Conservation (phyloP, 2,113 vertebrate genomes). For the Amphiprion percula region DNA sequence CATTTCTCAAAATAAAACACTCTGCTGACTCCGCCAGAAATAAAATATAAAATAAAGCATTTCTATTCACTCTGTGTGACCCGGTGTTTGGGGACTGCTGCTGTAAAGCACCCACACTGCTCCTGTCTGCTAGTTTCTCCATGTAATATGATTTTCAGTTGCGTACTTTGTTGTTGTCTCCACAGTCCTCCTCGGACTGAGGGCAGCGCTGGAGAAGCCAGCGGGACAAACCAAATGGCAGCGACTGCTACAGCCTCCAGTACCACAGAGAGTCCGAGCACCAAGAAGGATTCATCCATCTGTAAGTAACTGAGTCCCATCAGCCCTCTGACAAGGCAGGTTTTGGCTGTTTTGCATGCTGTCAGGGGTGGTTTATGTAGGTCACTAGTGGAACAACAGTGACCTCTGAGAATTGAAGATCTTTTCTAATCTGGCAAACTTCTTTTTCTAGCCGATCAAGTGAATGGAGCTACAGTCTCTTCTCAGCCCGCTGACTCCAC, state of each 20-base stretch:
- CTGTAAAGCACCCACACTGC: neutral
- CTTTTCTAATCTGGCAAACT: neutral
- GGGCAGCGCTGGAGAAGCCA: slow-evolving; percentile 48
- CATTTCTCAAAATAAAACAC: too few species aligned
- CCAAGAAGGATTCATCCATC: slow-evolving; percentile 51
- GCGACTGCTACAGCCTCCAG: slow-evolving; percentile 49
- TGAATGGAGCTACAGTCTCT: slow-evolving; percentile 61
- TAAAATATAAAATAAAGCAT: neutral
- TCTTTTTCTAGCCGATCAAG: slow-evolving; percentile 55
- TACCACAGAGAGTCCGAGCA: slow-evolving; percentile 38
- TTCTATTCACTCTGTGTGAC: too few species aligned
- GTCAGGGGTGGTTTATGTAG: too few species aligned
- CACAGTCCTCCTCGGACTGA: slow-evolving; percentile 81
- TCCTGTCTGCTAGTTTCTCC: neutral
- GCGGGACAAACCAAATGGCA: slow-evolving; percentile 26
- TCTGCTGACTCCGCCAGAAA: neutral
- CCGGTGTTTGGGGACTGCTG: too few species aligned
- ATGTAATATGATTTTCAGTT: neutral
- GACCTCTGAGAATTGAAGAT: neutral
- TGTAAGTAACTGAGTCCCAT: slow-evolving; percentile 64
- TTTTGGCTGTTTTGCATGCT: too few species aligned
- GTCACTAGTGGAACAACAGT: too few species aligned
- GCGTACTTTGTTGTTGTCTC: neutral
- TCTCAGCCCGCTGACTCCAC: slow-evolving; percentile 74
- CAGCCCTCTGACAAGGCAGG: too few species aligned